Conservation (phyloP, 2,797 vertebrate genomes). For the Setipinna tenuifilis region DNA sequence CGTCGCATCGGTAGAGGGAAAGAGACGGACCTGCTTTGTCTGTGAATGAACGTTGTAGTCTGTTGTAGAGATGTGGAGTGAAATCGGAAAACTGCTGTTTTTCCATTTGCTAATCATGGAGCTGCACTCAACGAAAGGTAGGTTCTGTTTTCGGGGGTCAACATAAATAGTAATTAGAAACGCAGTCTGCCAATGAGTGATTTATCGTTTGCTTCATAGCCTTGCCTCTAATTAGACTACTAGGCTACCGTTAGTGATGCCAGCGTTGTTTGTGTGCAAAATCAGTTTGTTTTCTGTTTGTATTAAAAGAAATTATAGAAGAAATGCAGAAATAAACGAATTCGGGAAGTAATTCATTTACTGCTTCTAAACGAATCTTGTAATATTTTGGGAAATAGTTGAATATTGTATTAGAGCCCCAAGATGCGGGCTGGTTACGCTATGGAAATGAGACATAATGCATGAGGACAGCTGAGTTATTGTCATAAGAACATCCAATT, state of each 20-base stretch:
- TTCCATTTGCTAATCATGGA: conserved; percentile 65
- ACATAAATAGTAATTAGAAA: neutral
- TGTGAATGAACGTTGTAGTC: conserved; percentile 67
- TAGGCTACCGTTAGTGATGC: neutral
- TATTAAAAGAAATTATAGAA: neutral
- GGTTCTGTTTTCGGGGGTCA: conserved; percentile 43
- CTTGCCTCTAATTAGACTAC: conserved; percentile 16
- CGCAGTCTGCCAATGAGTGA: neutral
- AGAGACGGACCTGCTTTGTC: conserved; percentile 72
- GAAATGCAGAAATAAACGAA: neutral
- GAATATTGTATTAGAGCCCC: neutral
- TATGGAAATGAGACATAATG: neutral
- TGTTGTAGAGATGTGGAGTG: conserved; percentile 76
- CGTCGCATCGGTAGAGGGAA: conserved; percentile 65
- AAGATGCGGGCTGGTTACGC: neutral
- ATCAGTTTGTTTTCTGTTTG: neutral
- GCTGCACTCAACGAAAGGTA: conserved; percentile 70
- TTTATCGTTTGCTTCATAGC: conserved; percentile 17
- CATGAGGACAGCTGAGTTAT: neutral
- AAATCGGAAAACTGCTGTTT: conserved; percentile 73
- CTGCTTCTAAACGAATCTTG: neutral
- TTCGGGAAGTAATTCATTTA: neutral
- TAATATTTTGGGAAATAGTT: neutral
- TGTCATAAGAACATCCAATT: neutral
- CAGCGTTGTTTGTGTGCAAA: conserved; percentile 16